Evolutionary conservation across 2,113 vertebrate species (phyloP).

Genomic region (Pseudolaguvia tuberculata): DNA sequence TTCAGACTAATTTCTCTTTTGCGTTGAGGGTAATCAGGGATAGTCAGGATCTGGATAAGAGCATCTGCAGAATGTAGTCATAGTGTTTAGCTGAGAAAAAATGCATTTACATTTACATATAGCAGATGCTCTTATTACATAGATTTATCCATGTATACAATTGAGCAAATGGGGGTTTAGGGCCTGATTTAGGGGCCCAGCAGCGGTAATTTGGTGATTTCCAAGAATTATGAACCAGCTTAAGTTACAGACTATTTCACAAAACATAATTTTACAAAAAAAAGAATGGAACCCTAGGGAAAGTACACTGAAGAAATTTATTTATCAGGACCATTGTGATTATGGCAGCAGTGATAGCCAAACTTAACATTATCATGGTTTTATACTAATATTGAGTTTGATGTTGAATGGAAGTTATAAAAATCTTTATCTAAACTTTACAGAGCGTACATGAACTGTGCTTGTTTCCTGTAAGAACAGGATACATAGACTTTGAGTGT

Average conservation of each 20-base stretch:
- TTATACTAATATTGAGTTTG: neutral
- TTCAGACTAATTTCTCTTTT: too few species aligned
- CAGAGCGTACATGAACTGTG: neutral
- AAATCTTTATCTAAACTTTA: neutral
- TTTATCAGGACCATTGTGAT: neutral
- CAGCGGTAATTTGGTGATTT: too few species aligned
- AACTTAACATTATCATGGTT: neutral
- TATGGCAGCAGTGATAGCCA: neutral
- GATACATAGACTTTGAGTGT: neutral
- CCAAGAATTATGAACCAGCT: neutral
- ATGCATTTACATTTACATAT: too few species aligned
- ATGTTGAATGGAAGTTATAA: too few species aligned
- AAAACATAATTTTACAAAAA: neutral
- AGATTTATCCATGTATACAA: too few species aligned
- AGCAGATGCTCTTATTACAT: too few species aligned
- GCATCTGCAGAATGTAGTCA: slow-evolving; percentile 12
- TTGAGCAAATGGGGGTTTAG: too few species aligned
- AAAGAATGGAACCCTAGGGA: neutral
- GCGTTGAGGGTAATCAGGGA: too few species aligned
- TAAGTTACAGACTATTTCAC: neutral
- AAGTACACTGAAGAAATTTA: neutral
- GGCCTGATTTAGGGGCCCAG: too few species aligned
- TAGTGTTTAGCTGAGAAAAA: slow-evolving; percentile 11
- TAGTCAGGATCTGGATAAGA: too few species aligned
- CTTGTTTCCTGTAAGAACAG: neutral